phyloP scores from a whole-genome alignment of 2,797 vertebrate species.

The Anniella stebbinsi region DNA sequence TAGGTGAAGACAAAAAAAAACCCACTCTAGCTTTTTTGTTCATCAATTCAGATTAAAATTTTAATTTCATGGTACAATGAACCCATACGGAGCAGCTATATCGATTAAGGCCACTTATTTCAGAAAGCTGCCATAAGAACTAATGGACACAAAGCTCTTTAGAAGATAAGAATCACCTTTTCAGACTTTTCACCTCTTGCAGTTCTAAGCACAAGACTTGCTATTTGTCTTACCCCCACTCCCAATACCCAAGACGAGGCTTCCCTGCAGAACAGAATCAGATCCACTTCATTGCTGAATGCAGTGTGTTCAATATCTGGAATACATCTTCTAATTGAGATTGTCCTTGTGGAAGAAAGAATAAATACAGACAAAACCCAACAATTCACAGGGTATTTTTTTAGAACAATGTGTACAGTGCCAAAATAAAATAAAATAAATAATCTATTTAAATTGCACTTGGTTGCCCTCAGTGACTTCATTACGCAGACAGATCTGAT shows the following conservation, averaged over 20 bases:
- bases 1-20: conserved; percentile 40
- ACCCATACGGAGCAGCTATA: conserved; percentile 76
- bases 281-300: conserved; percentile 48
- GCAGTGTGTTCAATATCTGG: conserved; percentile 65
- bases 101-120: conserved; percentile 82
- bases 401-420: too few species aligned
- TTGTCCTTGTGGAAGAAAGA: conserved; percentile 71
- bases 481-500: neutral
- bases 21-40: conserved; percentile 75
- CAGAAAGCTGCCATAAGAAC: conserved; percentile 69
- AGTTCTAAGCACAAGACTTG: conserved; percentile 52
- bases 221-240: conserved; percentile 46
- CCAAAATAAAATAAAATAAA: too few species aligned
- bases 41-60: conserved; percentile 85
- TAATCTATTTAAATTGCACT: neutral
- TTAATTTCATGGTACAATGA: conserved; percentile 85
- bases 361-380: neutral
- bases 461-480: neutral
- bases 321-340: conserved; percentile 66
- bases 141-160: conserved; percentile 75
- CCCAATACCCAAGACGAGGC: conserved; percentile 49
- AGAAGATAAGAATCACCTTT: conserved; percentile 72
- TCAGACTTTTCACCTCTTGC: conserved; percentile 60
- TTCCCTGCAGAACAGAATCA: neutral
- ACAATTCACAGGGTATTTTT: neutral